phyloP scores from a whole-genome alignment of 2,888 invertebrate species.

The Axea sp. region DNA sequence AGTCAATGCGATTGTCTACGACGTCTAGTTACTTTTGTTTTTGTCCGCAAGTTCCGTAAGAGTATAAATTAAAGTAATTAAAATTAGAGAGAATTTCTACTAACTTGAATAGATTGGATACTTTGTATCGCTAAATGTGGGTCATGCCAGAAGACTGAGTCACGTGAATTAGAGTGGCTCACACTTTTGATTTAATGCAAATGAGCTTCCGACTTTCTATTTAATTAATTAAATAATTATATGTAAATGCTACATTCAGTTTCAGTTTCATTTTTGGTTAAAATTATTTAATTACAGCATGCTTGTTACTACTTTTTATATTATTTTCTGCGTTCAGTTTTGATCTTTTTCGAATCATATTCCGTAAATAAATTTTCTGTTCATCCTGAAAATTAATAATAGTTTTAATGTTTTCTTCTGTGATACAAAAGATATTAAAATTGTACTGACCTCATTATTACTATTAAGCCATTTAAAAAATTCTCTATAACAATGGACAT shows the following conservation, averaged over 20 bases:
- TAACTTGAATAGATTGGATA: slow-evolving; percentile 45
- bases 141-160: slow-evolving; percentile 24
- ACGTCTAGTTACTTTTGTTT: slow-evolving; percentile 54
- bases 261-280: too few species aligned
- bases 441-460: slow-evolving; percentile 14
- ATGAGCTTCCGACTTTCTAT: too few species aligned
- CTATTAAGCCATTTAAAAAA: slow-evolving; percentile 70
- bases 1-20: slow-evolving; percentile 48
- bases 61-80: slow-evolving; percentile 73
- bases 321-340: too few species aligned
- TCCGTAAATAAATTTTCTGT: slow-evolving; percentile 8
- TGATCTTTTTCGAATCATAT: slow-evolving; percentile 24
- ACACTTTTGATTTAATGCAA: slow-evolving; percentile 7
- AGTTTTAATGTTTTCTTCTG: neutral
- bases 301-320: too few species aligned
- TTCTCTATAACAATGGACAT: slow-evolving; percentile 78
- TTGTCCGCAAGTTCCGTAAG: slow-evolving; percentile 46
- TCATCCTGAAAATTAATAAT: slow-evolving; percentile 22
- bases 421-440: neutral
- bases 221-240: too few species aligned
- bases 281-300: too few species aligned
- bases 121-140: slow-evolving; percentile 35
- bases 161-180: slow-evolving; percentile 18
- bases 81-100: slow-evolving; percentile 62
- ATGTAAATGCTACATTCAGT: too few species aligned